phyloP scores from a whole-genome alignment of 1,140 invertebrate genomes.

The Teleopsis dalmanni region DNA sequence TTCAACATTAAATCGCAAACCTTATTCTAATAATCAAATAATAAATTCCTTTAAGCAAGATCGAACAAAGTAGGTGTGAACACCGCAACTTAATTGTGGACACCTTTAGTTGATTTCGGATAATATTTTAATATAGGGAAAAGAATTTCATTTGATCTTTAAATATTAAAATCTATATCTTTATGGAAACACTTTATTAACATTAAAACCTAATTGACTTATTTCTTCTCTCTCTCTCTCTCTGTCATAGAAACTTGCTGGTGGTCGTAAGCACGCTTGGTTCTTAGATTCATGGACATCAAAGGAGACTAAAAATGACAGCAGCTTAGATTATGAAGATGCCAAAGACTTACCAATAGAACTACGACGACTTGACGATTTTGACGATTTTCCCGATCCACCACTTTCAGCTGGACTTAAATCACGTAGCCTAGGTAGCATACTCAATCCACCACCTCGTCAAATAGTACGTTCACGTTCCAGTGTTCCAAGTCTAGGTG shows the following conservation, averaged over 20 bases:
- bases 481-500: slow-evolving; percentile 61
- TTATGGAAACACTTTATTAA: not conserved
- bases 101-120: too few relatives aligned
- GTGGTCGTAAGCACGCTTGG: slow-evolving; percentile 61
- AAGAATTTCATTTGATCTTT: too few relatives aligned
- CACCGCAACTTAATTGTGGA: too few relatives aligned
- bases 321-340: slow-evolving; percentile 53
- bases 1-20: too few relatives aligned
- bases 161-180: too few relatives aligned
- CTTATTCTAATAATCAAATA: too few relatives aligned
- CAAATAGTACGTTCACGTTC: slow-evolving; percentile 65
- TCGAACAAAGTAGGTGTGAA: too few relatives aligned
- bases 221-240: not conserved
- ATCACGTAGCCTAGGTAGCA: slow-evolving; percentile 64
- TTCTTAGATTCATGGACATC: slow-evolving; percentile 70
- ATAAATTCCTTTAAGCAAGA: too few relatives aligned
- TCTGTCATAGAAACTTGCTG: slow-evolving; percentile 60
- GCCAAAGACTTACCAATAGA: slow-evolving; percentile 80
- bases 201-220: not conserved
- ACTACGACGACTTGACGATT: slow-evolving; percentile 72
- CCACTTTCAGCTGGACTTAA: slow-evolving; percentile 43
- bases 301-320: slow-evolving; percentile 50
- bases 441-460: slow-evolving; percentile 60
- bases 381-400: slow-evolving; percentile 49
- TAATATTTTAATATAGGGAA: too few relatives aligned